Conservation (phyloP, 2,797 vertebrate genomes). For the Cephalopachus bancanus region DNA sequence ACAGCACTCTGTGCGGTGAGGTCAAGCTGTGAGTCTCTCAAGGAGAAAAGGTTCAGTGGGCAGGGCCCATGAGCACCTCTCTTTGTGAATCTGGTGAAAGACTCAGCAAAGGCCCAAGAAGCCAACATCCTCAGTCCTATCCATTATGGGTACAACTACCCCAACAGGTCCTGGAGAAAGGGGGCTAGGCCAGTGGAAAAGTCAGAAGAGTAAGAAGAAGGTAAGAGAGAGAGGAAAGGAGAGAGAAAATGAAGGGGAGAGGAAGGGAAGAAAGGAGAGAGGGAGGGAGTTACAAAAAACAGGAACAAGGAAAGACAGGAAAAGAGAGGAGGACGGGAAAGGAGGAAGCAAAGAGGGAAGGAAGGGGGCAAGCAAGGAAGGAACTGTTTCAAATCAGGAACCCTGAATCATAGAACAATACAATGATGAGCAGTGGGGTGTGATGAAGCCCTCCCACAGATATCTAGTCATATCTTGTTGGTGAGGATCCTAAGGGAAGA, state of each 20-base stretch:
- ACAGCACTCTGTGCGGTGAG: fast-evolving
- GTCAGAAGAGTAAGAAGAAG: neutral
- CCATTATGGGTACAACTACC: fast-evolving
- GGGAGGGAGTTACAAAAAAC: neutral
- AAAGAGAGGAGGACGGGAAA: neutral
- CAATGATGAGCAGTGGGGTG: fast-evolving
- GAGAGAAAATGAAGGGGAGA: no score
- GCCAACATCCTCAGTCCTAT: no score
- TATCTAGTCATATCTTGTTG: neutral
- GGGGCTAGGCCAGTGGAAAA: neutral
- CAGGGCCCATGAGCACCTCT: no score
- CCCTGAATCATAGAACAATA: no score
- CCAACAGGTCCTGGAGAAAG: neutral
- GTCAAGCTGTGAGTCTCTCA: fast-evolving
- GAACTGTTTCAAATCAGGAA: neutral
- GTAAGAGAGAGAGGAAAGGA: neutral
- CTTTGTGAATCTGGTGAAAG: no score
- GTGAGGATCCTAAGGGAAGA: neutral
- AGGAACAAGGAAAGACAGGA: neutral
- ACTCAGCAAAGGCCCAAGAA: neutral
- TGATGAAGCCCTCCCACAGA: neutral
- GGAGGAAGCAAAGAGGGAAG: neutral
- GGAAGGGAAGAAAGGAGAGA: neutral
- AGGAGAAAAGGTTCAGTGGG: no score
- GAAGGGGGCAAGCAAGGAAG: neutral